Conservation (phyloP, 2,888 invertebrate species). For the Yponomeuta plumbellus region DNA sequence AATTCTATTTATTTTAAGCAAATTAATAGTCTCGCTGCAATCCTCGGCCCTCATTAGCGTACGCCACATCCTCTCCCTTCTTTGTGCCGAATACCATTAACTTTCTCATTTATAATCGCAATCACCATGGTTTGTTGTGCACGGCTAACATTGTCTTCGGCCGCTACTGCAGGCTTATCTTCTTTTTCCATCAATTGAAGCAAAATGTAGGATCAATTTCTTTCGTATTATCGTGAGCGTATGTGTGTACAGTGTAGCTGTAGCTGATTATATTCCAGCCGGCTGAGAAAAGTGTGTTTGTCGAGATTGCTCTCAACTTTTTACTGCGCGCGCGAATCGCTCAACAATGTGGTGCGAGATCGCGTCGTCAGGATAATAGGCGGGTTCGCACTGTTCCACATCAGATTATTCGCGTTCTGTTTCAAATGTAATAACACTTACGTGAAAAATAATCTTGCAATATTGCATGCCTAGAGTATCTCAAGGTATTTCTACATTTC, state of each 20-base stretch:
- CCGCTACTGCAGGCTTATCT: background rate
- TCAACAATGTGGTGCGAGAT: slow-evolving; percentile 35
- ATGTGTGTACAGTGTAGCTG: background rate
- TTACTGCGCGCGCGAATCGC: slow-evolving; percentile 34
- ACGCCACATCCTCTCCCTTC: slow-evolving; percentile 21
- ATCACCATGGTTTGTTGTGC: slow-evolving; percentile 7
- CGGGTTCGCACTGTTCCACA: slow-evolving; percentile 26
- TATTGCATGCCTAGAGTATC: background rate
- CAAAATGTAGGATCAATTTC: background rate
- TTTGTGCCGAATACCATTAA: slow-evolving; percentile 18
- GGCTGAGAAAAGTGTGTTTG: slow-evolving; percentile 33
- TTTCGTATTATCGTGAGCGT: slow-evolving; percentile 10
- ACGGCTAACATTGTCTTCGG: background rate
- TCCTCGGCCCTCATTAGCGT: slow-evolving; percentile 46
- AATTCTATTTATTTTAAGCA: slow-evolving; percentile 61
- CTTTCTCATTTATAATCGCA: slow-evolving; percentile 3
- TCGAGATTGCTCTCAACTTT: slow-evolving; percentile 40
- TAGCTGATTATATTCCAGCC: slow-evolving; percentile 18
- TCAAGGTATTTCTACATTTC: background rate
- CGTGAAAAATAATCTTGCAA: background rate
- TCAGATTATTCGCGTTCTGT: slow-evolving; percentile 24
- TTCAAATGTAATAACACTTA: slow-evolving; percentile 5
- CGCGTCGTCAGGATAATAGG: slow-evolving; percentile 31
- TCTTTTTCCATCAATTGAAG: background rate
- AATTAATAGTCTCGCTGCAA: slow-evolving; percentile 51